These are phyloP conservation scores for Polyergus mexicanus DNA, from an alignment of 1,140 invertebrate genomes.

Conservation along the genomic window DNA sequence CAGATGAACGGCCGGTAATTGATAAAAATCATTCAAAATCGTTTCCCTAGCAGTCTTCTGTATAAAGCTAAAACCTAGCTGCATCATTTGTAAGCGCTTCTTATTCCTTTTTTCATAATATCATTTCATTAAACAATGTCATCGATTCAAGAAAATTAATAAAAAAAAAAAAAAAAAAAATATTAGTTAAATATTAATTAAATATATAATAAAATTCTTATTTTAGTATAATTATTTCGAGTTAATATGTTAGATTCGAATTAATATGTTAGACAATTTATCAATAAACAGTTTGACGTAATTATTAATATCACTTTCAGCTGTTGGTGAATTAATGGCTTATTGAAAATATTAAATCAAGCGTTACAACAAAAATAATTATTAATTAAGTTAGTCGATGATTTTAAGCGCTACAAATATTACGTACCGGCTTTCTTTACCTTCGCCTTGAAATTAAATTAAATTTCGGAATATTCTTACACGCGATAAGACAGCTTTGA, in stretches of 20 bases:
- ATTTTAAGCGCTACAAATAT: not conserved
- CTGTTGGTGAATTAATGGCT: conserved; percentile 10
- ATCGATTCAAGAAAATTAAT: not conserved
- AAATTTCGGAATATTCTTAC: conserved; percentile 47
- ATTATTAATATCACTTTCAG: not conserved
- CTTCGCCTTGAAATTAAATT: not conserved
- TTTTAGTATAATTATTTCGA: not conserved
- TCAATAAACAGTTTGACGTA: not conserved
- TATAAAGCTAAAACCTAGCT: not conserved
- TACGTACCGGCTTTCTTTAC: not conserved
- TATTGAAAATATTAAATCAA: not conserved
- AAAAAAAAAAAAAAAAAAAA: not conserved
- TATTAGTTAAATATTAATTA: not conserved
- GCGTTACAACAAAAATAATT: not conserved
- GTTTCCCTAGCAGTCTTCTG: not conserved
- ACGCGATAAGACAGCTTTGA: not conserved
- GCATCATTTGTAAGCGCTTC: not conserved
- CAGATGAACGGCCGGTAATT: conserved; percentile 24
- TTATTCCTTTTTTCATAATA: not conserved
- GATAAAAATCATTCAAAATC: conserved; percentile 30
- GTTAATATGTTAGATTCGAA: not conserved
- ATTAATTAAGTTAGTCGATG: conserved; percentile 11
- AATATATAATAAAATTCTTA: not conserved
- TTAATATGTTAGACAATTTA: not conserved
- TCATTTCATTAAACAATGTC: not conserved